Conservation (phyloP, 2,113 vertebrate species). For the Emydocephalus ijimae region DNA sequence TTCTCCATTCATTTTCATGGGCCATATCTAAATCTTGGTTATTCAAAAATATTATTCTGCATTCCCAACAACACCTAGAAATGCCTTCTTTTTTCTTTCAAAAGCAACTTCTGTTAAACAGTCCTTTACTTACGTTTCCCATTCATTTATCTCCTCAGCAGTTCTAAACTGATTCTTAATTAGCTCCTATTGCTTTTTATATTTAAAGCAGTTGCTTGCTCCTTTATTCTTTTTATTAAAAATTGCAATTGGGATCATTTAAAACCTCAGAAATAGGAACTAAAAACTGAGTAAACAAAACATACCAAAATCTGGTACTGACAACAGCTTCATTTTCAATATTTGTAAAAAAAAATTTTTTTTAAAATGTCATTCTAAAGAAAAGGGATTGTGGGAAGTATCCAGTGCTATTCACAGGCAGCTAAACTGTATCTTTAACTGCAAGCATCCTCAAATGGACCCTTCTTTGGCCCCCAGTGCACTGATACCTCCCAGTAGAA, state of each 20-base stretch:
- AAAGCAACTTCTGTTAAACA: neutral
- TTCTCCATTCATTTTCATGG: neutral
- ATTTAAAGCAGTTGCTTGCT: neutral
- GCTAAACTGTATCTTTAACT: neutral
- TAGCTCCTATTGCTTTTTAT: neutral
- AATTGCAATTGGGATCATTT: neutral
- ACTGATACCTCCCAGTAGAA: neutral
- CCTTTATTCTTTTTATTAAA: neutral
- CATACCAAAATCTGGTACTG: neutral
- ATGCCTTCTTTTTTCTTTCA: neutral
- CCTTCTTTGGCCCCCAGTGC: neutral
- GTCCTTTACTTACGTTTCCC: neutral
- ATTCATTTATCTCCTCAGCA: neutral
- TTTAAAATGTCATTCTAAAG: neutral
- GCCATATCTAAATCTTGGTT: neutral
- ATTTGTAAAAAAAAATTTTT: neutral
- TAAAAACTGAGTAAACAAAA: neutral
- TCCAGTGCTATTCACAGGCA: neutral
- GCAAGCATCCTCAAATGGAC: neutral
- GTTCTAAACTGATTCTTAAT: neutral
- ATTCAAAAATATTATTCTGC: neutral
- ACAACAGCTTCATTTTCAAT: neutral
- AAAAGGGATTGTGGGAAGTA: neutral
- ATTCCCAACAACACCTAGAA: neutral
- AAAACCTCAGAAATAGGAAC: neutral